These are phyloP conservation scores for Okapia johnstoni DNA, from an alignment of 2,113 vertebrate species.

Conservation along the genomic window DNA sequence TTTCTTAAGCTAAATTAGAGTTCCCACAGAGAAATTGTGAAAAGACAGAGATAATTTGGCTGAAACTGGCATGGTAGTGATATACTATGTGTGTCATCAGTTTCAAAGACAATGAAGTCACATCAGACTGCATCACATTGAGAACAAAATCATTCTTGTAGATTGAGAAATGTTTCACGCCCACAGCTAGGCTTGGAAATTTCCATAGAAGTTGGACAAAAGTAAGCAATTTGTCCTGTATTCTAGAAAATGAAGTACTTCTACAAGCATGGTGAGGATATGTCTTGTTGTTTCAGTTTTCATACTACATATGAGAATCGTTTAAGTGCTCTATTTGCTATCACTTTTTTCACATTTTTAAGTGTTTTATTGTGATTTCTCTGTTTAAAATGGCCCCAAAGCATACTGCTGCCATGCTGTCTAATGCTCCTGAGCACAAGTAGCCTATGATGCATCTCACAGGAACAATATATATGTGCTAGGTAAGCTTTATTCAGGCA, in stretches of 20 bases:
- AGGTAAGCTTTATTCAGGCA: neutral
- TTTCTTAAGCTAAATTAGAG: neutral
- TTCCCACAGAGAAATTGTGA: neutral
- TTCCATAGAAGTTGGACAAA: neutral
- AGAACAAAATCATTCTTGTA: neutral
- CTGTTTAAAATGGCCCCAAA: neutral
- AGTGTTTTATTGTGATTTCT: neutral
- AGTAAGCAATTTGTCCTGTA: neutral
- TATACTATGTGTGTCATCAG: neutral
- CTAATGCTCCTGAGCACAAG: neutral
- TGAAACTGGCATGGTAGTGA: neutral
- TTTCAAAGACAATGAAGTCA: conserved; percentile 7
- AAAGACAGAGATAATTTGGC: neutral
- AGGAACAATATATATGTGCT: neutral
- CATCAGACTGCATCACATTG: neutral
- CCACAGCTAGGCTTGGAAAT: neutral
- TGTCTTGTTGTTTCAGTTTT: neutral
- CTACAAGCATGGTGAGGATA: neutral
- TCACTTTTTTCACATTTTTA: neutral
- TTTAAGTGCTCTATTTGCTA: neutral
- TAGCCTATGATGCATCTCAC: neutral
- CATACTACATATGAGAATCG: neutral
- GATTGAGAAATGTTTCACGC: neutral
- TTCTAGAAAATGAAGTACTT: neutral
- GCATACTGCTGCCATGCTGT: too few relatives aligned